These are phyloP conservation scores for Cephus pulcher DNA, from an alignment of 2,888 invertebrate genomes.

Conservation along the genomic window DNA sequence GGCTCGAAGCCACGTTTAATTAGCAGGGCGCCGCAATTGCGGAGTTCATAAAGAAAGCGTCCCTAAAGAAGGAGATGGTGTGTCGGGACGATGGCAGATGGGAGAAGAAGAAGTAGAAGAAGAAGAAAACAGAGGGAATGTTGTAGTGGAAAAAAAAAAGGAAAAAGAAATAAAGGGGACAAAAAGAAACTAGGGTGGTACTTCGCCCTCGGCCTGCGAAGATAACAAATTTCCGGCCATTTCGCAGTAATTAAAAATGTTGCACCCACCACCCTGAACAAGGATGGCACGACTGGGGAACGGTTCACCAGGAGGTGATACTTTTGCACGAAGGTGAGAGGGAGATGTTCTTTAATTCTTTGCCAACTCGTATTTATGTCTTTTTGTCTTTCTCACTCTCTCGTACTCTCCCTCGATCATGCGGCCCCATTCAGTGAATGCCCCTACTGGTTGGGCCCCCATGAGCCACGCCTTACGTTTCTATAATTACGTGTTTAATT, in stretches of 20 bases:
- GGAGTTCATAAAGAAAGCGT: constrained; percentile 43
- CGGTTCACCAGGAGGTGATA: background rate
- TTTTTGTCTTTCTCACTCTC: constrained; percentile 30
- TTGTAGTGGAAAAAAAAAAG: constrained; percentile 14
- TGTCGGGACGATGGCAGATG: constrained; percentile 8
- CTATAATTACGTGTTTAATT: constrained; percentile 64
- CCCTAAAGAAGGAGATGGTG: constrained; percentile 19
- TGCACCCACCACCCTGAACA: constrained; percentile 21
- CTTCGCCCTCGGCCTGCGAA: constrained; percentile 5
- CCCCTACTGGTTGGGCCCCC: constrained; percentile 23
- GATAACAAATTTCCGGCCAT: constrained; percentile 33
- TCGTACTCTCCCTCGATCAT: constrained; percentile 15
- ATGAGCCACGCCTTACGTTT: constrained; percentile 59
- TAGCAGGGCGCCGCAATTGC: constrained; percentile 35
- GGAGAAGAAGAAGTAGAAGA: constrained; percentile 22
- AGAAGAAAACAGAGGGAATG: constrained; percentile 31
- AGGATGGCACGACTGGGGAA: background rate
- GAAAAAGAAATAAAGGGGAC: constrained; percentile 4
- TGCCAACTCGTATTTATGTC: constrained; percentile 46
- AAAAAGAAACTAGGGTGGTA: background rate
- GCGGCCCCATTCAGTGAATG: constrained; percentile 4
- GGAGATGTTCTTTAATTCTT: constrained; percentile 44
- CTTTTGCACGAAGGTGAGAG: background rate
- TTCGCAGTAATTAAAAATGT: constrained; percentile 48
- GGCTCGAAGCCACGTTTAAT: constrained; percentile 46